These are phyloP conservation scores for Pegoplata infirma DNA, from an alignment of 2,888 invertebrate genomes.

Conservation along the genomic window DNA sequence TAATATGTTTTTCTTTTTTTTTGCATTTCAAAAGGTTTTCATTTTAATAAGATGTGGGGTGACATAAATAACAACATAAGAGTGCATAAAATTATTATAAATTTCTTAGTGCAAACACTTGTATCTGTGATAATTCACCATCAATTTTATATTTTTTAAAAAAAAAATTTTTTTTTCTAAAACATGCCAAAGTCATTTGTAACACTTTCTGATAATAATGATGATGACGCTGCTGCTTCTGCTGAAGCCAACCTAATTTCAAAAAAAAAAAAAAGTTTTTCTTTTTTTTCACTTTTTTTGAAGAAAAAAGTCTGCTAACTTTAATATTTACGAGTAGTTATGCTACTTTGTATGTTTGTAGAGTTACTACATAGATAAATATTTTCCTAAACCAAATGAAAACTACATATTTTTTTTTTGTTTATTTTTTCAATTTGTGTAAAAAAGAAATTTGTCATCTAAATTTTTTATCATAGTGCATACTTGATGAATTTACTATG, in stretches of 20 bases:
- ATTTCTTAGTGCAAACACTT: not conserved
- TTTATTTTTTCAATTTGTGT: slow-evolving; percentile 48
- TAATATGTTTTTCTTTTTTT: too few relatives aligned
- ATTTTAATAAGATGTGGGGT: too few relatives aligned
- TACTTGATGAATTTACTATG: slow-evolving; percentile 55
- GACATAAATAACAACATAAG: too few relatives aligned
- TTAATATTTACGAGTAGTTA: not conserved
- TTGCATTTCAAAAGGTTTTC: too few relatives aligned
- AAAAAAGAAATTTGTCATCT: slow-evolving; percentile 58
- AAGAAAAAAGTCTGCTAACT: not conserved
- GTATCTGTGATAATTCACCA: not conserved
- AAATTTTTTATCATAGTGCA: slow-evolving; percentile 61
- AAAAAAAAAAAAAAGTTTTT: too few relatives aligned
- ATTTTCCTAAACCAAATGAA: not conserved
- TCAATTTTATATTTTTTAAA: not conserved
- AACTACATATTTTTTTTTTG: slow-evolving; percentile 16
- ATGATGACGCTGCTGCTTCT: too few relatives aligned
- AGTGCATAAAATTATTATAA: not conserved
- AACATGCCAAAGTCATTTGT: slow-evolving; percentile 33
- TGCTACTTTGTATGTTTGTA: not conserved
- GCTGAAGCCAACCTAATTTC: slow-evolving; percentile 6
- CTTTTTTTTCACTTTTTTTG: not conserved
- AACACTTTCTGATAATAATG: slow-evolving; percentile 34
- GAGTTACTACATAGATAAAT: too few relatives aligned
- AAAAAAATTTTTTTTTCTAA: not conserved